Percentiles rank a stretch among this genome's conserved stretches.
These are phyloP conservation scores for Gadus macrocephalus DNA, from an alignment of 2,113 vertebrate species.

Conservation along the genomic window DNA sequence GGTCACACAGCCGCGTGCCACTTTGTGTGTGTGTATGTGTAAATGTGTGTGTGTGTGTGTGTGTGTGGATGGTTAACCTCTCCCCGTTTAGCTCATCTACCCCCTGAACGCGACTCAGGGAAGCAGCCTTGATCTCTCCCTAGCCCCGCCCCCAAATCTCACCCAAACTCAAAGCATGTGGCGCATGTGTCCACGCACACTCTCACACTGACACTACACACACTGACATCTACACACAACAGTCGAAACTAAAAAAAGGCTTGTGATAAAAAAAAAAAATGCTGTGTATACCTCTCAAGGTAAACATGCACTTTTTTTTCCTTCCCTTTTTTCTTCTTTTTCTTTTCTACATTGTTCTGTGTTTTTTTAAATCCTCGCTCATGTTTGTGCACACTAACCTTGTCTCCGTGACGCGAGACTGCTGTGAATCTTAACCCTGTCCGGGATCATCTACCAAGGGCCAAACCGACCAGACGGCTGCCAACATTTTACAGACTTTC, in stretches of 20 bases:
- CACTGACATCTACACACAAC: conserved; percentile 49
- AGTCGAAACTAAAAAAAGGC: conserved; percentile 43
- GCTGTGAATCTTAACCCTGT: conserved; percentile 63
- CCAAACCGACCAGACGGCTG: conserved; percentile 14
- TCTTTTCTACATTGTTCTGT: conserved; percentile 67
- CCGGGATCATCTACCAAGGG: conserved; percentile 28
- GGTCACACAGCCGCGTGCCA: too few species aligned
- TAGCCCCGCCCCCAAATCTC: conserved; percentile 36
- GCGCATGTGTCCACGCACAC: conserved; percentile 21
- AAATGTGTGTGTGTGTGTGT: too few species aligned
- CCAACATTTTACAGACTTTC: conserved; percentile 35
- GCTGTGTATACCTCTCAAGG: conserved; percentile 57
- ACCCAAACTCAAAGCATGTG: conserved; percentile 42
- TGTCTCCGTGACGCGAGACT: conserved; percentile 65
- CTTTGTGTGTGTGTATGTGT: too few species aligned
- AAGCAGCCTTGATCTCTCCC: conserved; percentile 77
- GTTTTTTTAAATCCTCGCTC: conserved; percentile 48
- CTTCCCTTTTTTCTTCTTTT: conserved; percentile 64
- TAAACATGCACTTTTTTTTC: conserved; percentile 66
- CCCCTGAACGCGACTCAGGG: conserved; percentile 64
- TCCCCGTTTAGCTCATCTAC: not conserved
- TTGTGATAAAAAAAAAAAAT: conserved; percentile 59
- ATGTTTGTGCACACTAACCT: conserved; percentile 69
- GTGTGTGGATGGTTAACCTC: too few species aligned
- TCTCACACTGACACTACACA: not conserved